phyloP scores from a whole-genome alignment of 2,113 vertebrate genomes.

The Albula glossodonta region DNA sequence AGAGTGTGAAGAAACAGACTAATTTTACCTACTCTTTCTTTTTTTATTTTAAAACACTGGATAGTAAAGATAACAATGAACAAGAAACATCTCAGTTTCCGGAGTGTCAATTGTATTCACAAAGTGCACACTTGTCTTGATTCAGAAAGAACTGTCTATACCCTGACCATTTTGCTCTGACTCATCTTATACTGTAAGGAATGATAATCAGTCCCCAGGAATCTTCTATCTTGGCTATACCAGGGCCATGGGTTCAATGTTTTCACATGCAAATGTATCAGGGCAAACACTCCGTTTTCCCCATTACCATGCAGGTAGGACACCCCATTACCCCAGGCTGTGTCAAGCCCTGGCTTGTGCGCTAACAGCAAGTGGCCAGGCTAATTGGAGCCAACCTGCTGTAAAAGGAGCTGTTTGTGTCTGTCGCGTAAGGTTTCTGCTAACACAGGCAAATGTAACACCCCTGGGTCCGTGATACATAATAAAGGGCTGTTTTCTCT shows the following conservation, averaged over 20 bases:
- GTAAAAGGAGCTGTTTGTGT: background rate
- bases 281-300: background rate
- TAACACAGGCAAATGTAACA: background rate
- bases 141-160: background rate
- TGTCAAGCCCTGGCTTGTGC: background rate
- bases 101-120: background rate
- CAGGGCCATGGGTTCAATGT: background rate
- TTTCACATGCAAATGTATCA: background rate
- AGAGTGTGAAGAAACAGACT: background rate
- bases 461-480: background rate
- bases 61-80: background rate
- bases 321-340: background rate
- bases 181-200: background rate
- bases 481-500: background rate
- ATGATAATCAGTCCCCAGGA: background rate
- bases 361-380: background rate
- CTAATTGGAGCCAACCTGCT: background rate
- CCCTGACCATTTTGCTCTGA: background rate
- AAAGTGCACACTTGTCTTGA: background rate
- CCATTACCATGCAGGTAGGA: background rate
- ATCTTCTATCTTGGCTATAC: background rate
- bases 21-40: background rate
- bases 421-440: background rate
- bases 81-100: background rate
- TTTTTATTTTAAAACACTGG: background rate